Evolutionary conservation across 2,113 vertebrate species (phyloP).

Genomic region (Uria aalge): DNA sequence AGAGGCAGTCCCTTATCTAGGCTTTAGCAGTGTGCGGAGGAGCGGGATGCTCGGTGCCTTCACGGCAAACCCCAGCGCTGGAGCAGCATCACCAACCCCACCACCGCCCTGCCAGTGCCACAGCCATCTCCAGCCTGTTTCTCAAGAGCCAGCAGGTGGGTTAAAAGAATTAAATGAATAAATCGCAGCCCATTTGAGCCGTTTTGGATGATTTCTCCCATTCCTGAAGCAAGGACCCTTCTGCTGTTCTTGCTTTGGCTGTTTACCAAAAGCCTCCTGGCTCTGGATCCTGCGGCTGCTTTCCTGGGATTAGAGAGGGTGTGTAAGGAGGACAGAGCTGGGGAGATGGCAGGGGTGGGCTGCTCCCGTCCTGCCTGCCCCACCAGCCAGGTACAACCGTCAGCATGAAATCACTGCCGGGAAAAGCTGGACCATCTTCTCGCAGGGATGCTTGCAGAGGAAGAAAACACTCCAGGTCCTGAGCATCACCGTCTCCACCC

Average conservation of each 20-base stretch:
- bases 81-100: not conserved
- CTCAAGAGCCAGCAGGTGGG: not conserved
- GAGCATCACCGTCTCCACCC: not conserved
- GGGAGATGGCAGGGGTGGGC: fast-evolving
- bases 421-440: not conserved
- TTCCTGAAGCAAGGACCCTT: not conserved
- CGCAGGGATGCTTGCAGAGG: not conserved
- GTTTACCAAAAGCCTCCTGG: not conserved
- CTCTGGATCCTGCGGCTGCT: not conserved
- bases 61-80: fast-evolving
- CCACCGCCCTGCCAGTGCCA: fast-evolving
- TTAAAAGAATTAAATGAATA: not conserved
- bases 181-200: not conserved
- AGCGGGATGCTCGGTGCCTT: not conserved
- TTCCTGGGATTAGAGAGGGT: not conserved
- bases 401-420: fast-evolving
- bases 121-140: not conserved
- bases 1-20: not conserved
- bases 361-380: not conserved
- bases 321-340: not conserved
- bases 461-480: not conserved
- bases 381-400: not conserved
- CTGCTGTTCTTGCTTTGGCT: not conserved
- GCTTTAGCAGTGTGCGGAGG: not conserved
- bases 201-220: not conserved